A percentile compares a stretch with the other conserved stretches of the same genome.
phyloP scores from a whole-genome alignment of 1,140 invertebrate species.

The Trinorchestia longiramus region DNA sequence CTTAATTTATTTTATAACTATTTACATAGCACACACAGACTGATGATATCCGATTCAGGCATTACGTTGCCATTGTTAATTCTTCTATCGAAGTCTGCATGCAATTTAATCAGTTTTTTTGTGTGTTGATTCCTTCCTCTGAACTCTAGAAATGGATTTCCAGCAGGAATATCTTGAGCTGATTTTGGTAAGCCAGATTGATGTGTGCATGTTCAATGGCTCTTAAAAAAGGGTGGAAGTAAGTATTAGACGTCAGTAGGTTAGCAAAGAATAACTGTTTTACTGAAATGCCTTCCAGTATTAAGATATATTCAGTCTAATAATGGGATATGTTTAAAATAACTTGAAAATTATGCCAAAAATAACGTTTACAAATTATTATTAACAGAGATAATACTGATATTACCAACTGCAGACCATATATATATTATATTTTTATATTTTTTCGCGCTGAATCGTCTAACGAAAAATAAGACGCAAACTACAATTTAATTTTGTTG shows the following conservation, averaged over 20 bases:
- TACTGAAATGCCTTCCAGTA: not conserved
- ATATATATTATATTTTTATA: no score
- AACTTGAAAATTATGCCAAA: no score
- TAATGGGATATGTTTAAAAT: no score
- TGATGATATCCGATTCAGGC: no score
- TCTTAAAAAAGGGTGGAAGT: not conserved
- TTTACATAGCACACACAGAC: no score
- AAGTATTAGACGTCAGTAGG: not conserved
- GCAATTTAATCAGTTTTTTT: not conserved
- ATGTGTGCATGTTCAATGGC: not conserved
- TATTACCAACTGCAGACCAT: no score
- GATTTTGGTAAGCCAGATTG: not conserved
- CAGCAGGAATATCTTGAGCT: not conserved
- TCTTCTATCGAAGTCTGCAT: not conserved
- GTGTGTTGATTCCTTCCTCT: not conserved
- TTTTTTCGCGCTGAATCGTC: no score
- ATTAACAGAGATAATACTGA: no score
- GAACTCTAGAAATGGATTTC: not conserved
- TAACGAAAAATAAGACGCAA: no score
- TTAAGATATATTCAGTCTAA: not conserved
- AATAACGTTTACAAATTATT: no score
- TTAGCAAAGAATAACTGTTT: not conserved
- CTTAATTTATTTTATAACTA: no score
- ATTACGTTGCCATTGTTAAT: not conserved
- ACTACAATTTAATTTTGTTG: no score